These are phyloP conservation scores for Strix uralensis DNA, from an alignment of 2,113 vertebrate genomes.

Conservation along the genomic window DNA sequence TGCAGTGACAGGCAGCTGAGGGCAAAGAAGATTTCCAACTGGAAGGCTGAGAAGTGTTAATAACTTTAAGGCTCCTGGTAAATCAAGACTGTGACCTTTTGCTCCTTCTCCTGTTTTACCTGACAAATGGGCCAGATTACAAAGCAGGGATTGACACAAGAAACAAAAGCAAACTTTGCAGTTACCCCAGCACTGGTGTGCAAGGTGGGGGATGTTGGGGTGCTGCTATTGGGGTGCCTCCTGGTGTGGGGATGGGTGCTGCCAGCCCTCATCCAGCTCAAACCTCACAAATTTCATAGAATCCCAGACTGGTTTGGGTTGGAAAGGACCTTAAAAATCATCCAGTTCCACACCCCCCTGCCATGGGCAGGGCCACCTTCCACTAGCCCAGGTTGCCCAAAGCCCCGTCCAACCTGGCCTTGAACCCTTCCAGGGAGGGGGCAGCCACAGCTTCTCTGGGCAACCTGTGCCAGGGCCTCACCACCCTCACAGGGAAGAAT, in stretches of 20 bases:
- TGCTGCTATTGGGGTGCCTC: background rate
- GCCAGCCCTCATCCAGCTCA: background rate
- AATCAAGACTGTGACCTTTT: constrained; percentile 15
- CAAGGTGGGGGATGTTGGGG: background rate
- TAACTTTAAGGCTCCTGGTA: background rate
- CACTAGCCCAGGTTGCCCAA: too few species aligned
- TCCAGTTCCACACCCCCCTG: too few species aligned
- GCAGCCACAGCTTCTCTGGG: too few species aligned
- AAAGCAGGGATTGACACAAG: background rate
- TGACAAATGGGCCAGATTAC: background rate
- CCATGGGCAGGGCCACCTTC: too few species aligned
- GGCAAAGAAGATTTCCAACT: background rate
- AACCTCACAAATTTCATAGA: background rate
- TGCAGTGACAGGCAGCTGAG: background rate
- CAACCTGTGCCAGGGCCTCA: too few species aligned
- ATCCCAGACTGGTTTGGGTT: background rate
- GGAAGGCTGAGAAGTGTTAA: background rate
- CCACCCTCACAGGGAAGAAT: too few species aligned
- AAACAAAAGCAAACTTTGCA: background rate
- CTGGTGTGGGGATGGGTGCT: accelerated
- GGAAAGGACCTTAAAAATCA: too few species aligned
- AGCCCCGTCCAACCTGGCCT: too few species aligned
- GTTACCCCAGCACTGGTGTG: accelerated
- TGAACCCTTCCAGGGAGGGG: too few species aligned
- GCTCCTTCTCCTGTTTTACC: constrained; percentile 4